Evolutionary conservation across 2,113 vertebrate species (phyloP).

Genomic region (Tor tambroides): DNA sequence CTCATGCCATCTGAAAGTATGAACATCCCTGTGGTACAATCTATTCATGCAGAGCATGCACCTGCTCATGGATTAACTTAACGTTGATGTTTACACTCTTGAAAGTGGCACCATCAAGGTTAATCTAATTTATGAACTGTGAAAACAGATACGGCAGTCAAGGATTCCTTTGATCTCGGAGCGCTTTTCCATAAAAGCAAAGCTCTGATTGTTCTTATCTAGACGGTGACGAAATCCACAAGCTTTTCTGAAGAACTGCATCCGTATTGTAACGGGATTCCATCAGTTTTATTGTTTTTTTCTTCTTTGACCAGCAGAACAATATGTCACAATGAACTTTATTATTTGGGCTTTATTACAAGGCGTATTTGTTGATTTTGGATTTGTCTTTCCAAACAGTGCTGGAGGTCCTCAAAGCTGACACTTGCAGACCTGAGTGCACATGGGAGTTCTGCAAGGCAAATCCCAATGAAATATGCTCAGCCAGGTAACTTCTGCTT

Average conservation of each 20-base stretch:
- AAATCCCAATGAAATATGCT: slow-evolving; percentile 70
- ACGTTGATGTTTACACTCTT: neutral
- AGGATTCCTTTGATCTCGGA: slow-evolving; percentile 71
- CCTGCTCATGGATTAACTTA: neutral
- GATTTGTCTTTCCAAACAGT: slow-evolving; percentile 59
- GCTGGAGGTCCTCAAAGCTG: slow-evolving; percentile 60
- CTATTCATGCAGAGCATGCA: neutral
- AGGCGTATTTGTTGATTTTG: neutral
- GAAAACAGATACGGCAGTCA: slow-evolving; percentile 65
- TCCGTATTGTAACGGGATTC: slow-evolving; percentile 45
- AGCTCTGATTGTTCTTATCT: slow-evolving; percentile 70
- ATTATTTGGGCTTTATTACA: neutral
- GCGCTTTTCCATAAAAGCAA: slow-evolving; percentile 54
- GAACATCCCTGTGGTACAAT: neutral
- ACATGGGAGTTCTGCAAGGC: slow-evolving; percentile 70
- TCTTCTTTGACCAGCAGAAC: neutral
- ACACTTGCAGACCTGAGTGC: slow-evolving; percentile 70
- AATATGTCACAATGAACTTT: neutral
- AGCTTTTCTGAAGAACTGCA: slow-evolving; percentile 55
- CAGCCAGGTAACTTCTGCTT: slow-evolving; percentile 65
- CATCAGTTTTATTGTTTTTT: slow-evolving; percentile 18
- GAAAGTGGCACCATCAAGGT: slow-evolving; percentile 46
- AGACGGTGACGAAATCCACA: slow-evolving; percentile 42
- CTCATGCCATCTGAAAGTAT: neutral
- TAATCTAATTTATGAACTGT: slow-evolving; percentile 64